Evolutionary conservation across 2,888 invertebrate species (phyloP).

Genomic region (Sphaerophoria taeniata): DNA sequence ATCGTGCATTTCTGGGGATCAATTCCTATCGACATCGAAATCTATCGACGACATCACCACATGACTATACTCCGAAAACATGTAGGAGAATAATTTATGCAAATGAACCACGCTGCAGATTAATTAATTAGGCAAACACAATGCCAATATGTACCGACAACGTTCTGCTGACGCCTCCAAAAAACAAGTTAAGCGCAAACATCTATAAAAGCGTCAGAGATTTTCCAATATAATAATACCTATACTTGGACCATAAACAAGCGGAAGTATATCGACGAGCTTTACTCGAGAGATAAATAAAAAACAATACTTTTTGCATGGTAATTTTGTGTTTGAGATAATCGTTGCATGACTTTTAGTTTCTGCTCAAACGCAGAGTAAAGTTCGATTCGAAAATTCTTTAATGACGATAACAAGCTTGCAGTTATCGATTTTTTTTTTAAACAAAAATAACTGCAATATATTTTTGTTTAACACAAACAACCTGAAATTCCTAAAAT

Average conservation of each 20-base stretch:
- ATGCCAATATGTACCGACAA: conserved; percentile 48
- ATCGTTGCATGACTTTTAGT: background rate
- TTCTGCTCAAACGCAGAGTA: background rate
- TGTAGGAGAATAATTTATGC: conserved; percentile 64
- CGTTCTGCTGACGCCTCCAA: conserved; percentile 38
- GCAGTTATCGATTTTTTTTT: conserved; percentile 1
- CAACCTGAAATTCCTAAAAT: conserved; percentile 99
- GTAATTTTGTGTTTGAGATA: background rate
- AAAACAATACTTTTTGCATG: conserved; percentile 14
- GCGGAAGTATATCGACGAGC: background rate
- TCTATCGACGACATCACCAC: conserved; percentile 39
- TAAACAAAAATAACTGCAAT: background rate
- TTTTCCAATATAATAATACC: background rate
- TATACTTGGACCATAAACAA: conserved; percentile 18
- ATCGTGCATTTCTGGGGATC: conserved; percentile 37
- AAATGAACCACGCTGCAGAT: conserved; percentile 70
- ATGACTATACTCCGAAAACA: conserved; percentile 38
- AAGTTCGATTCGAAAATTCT: background rate
- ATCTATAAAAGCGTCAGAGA: conserved; percentile 23
- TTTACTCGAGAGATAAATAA: conserved; percentile 4
- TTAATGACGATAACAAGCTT: conserved; percentile 11
- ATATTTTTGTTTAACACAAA: conserved; percentile 84
- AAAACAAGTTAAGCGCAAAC: conserved; percentile 40
- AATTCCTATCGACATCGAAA: conserved; percentile 58
- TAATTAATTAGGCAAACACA: conserved; percentile 71